These are phyloP conservation scores for Desmophyllum pertusum DNA, from an alignment of 92 coral and sea anemone genomes.

Conservation along the genomic window DNA sequence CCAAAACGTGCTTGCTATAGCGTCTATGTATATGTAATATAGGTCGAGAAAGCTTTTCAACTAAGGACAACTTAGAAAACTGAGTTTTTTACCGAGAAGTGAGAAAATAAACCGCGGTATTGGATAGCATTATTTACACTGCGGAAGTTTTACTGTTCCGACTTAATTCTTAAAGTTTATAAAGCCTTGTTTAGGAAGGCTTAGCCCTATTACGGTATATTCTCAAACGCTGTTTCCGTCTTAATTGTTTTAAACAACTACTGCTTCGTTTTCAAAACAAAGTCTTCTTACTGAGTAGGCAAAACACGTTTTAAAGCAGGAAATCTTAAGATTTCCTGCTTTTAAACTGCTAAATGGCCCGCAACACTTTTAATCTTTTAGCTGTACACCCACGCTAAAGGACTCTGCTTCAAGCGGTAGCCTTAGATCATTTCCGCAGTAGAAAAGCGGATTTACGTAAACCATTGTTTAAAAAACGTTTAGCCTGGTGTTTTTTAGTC, in stretches of 20 bases:
- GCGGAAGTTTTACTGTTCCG: background rate
- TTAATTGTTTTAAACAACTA: background rate
- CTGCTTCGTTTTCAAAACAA: background rate
- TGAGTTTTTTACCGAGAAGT: background rate
- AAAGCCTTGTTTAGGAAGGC: background rate
- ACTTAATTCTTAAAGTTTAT: background rate
- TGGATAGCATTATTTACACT: background rate
- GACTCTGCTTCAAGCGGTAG: conserved; percentile 18
- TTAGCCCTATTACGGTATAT: background rate
- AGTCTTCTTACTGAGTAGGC: background rate
- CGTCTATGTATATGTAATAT: background rate
- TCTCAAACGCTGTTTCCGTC: background rate
- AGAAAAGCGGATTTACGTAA: conserved; percentile 5
- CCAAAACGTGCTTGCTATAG: background rate
- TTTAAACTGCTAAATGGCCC: conserved; percentile 4
- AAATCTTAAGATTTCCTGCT: background rate
- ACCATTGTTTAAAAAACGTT: conserved; percentile 1
- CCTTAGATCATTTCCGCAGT: background rate
- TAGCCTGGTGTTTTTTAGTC: background rate
- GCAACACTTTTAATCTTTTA: background rate
- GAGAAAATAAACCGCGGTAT: background rate
- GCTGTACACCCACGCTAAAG: conserved; percentile 1
- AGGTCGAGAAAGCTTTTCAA: too few species aligned
- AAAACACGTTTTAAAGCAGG: background rate
- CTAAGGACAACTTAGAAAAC: too few species aligned